Evolutionary conservation across 2,797 vertebrate genomes (phyloP).

Genomic region (Molossus alvarezi): DNA sequence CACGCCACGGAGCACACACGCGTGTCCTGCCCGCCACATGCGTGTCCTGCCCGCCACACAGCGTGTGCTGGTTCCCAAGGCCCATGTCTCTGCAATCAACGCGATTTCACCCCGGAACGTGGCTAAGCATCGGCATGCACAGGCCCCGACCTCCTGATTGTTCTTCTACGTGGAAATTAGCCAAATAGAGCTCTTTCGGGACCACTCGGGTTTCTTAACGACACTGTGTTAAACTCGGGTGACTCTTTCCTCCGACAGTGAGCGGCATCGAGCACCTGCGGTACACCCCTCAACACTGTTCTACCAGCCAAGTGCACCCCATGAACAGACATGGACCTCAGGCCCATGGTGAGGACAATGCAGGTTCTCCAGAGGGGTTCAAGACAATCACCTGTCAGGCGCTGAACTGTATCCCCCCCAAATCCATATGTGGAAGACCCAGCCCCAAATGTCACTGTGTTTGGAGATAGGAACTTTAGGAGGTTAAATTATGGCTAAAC

Average conservation of each 20-base stretch:
- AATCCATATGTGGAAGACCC: background rate
- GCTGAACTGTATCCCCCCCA: background rate
- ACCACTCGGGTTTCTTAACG: conserved; percentile 10
- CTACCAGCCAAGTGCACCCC: background rate
- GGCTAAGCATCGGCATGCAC: background rate
- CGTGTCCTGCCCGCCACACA: background rate
- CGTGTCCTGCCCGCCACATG: background rate
- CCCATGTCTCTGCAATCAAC: background rate
- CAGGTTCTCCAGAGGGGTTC: background rate
- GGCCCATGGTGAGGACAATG: background rate
- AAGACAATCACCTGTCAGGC: background rate
- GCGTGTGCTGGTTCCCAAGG: background rate
- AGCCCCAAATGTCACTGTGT: background rate
- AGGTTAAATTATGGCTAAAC: background rate
- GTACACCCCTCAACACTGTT: background rate
- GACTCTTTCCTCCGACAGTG: background rate
- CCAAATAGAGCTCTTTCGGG: background rate
- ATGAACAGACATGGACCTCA: background rate
- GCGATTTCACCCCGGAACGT: background rate
- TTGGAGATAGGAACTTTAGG: background rate
- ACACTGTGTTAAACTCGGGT: background rate
- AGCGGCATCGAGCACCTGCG: background rate
- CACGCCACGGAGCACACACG: background rate
- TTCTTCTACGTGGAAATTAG: conserved; percentile 19
- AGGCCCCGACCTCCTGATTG: background rate